Evolutionary conservation across 2,113 vertebrate genomes (phyloP), one percentile per base, ranked within the genome.

Genomic region (Perca flavescens): DNA sequence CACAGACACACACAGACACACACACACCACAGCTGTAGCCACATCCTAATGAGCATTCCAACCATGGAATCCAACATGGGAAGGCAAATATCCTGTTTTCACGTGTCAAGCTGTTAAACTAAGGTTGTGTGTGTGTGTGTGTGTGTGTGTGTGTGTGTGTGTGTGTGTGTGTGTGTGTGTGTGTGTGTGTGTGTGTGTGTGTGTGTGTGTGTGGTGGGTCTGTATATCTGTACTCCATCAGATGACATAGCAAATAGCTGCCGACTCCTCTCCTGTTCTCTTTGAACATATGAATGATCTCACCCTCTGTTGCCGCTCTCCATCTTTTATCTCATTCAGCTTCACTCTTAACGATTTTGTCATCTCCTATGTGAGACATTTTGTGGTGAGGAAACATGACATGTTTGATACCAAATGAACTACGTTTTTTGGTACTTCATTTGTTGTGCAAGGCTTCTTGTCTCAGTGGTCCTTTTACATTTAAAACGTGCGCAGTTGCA

Each of bases 21-120:
- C 40, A 77, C 70, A 77, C 50, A 79, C 73, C 74, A 72, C 79
- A 91, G 90, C 88, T 90, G 91, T 69, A 76, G 76, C 62, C 72
- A 83, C 82, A 80, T 87, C 70, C 80, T 89, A 87, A 94, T 85
- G 79, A 84, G 80, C 86, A 85, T 92, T 82, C 92, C 40, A 43
- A 10, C 40, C 40, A 43, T 43, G 40, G 40, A 43, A 11, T 43
- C 40, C 87, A 28, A 88, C 71, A 22, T 74, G 81, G 80, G 86
- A 92, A 92, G 64, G 61, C 71, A 89, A 90, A 91, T 89, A 89
- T 84, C 82, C 81, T 81, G 79, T 64, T 87, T 87, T 90, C 76
- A 85, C 49, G 67, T 73, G 74, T 77, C 56, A 31, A 49, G 65
- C 83, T 82, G 82, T 50, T 46, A 58, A 86, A 54, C 61, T 53